Evolutionary conservation across 2,797 vertebrate genomes (phyloP).

Genomic region (Coccyzus lansbergi): DNA sequence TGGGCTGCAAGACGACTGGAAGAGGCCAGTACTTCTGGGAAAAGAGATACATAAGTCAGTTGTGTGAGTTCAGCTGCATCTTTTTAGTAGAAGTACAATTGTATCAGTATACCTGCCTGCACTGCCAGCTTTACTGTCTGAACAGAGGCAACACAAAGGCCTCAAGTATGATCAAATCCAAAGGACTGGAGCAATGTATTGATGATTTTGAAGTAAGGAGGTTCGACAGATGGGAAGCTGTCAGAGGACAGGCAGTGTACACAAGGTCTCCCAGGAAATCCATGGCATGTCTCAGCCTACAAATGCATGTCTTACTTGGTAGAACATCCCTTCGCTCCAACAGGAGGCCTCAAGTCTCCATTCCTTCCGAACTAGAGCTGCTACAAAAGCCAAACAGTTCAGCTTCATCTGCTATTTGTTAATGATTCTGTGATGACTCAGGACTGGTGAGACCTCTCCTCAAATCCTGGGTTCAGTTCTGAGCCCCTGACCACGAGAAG

Average conservation of each 20-base stretch:
- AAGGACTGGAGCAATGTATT: not conserved
- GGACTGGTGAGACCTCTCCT: too few species aligned
- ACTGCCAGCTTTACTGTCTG: not conserved
- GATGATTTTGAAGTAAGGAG: not conserved
- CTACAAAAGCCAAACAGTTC: not conserved
- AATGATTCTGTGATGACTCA: too few species aligned
- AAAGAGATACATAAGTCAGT: not conserved
- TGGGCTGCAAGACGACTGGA: not conserved
- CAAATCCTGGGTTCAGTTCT: too few species aligned
- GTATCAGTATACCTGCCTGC: not conserved
- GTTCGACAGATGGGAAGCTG: not conserved
- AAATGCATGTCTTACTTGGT: not conserved
- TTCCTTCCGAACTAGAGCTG: not conserved
- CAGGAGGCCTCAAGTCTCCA: not conserved
- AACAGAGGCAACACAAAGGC: not conserved
- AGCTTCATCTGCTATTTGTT: not conserved
- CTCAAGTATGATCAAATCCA: not conserved
- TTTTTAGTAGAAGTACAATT: not conserved
- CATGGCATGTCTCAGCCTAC: not conserved
- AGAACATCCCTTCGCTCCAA: not conserved
- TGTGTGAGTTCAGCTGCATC: not conserved
- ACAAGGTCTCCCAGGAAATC: not conserved
- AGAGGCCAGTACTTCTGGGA: not conserved
- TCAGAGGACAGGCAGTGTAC: not conserved
- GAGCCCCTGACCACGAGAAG: too few species aligned